A percentile compares a stretch with the other conserved stretches of the same genome.
phyloP scores from a whole-genome alignment of 2,888 invertebrate species.

The Dicyrtomina minuta region DNA sequence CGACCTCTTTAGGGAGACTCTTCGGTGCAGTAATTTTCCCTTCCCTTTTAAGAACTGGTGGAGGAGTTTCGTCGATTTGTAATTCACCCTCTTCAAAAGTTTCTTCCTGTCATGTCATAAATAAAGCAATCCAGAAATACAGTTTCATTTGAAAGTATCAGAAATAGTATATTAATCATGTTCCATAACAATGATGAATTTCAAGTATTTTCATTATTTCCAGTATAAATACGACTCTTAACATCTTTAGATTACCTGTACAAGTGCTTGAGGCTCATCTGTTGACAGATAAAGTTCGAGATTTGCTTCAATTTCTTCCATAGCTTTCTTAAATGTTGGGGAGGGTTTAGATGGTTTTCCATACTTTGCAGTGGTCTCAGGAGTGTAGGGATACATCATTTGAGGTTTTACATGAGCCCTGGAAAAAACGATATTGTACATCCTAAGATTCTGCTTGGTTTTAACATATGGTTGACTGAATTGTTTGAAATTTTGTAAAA shows the following conservation, averaged over 20 bases:
- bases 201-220: no score
- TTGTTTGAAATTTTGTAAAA: no score
- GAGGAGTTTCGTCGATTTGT: slow-evolving; percentile 56
- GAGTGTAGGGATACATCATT: slow-evolving; percentile 76
- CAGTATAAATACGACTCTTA: no score
- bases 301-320: slow-evolving; percentile 82
- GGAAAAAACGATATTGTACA: slow-evolving; percentile 9
- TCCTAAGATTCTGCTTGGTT: no score
- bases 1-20: slow-evolving; percentile 1
- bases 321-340: slow-evolving; percentile 77
- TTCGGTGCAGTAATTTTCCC: slow-evolving; percentile 16
- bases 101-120: no score
- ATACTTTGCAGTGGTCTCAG: slow-evolving; percentile 76
- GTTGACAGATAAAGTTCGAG: slow-evolving; percentile 52
- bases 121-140: no score
- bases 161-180: no score
- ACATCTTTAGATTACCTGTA: no score
- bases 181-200: no score
- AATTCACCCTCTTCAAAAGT: slow-evolving; percentile 55
- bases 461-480: no score
- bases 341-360: slow-evolving; percentile 70
- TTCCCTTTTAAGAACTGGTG: slow-evolving; percentile 47
- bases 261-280: slow-evolving; percentile 15
- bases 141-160: no score
- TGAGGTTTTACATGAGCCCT: slow-evolving; percentile 68